Conservation (phyloP, 2,888 invertebrate genomes). For the Malthinus seriepunctatus region DNA sequence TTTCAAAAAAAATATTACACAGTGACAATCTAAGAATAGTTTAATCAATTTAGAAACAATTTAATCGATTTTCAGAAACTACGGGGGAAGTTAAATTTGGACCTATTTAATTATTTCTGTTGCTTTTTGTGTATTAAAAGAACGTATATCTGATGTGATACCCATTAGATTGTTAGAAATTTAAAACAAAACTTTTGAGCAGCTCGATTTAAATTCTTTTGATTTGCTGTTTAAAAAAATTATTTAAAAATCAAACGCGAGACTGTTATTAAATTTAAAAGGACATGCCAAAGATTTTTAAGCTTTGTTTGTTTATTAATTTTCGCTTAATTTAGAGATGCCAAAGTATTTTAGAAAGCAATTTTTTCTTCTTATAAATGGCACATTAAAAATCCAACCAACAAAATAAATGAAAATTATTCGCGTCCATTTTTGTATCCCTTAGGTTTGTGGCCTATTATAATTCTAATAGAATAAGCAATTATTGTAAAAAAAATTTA, state of each 20-base stretch:
- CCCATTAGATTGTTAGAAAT: constrained; percentile 37
- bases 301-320: constrained; percentile 23
- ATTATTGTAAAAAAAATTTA: constrained; percentile 25
- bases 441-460: constrained; percentile 30
- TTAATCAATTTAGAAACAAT: not conserved
- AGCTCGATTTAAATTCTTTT: not conserved
- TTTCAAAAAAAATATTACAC: constrained; percentile 1
- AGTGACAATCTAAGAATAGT: constrained; percentile 23
- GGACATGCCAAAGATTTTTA: constrained; percentile 25
- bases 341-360: constrained; percentile 24
- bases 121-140: constrained; percentile 49
- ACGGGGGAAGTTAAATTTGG: constrained; percentile 35
- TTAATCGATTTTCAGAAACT: not conserved
- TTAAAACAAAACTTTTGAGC: constrained; percentile 6
- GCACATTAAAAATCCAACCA: not conserved
- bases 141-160: constrained; percentile 51
- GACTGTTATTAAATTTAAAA: constrained; percentile 18
- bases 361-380: constrained; percentile 2
- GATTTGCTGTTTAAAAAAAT: not conserved
- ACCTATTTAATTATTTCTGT: constrained; percentile 47
- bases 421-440: constrained; percentile 29
- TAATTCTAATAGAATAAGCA: constrained; percentile 20
- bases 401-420: constrained; percentile 15
- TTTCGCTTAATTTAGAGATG: constrained; percentile 23
- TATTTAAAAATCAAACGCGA: constrained; percentile 11